Evolutionary conservation across 2,888 invertebrate species (phyloP).

Genomic region (Drosophila melanosoma): DNA sequence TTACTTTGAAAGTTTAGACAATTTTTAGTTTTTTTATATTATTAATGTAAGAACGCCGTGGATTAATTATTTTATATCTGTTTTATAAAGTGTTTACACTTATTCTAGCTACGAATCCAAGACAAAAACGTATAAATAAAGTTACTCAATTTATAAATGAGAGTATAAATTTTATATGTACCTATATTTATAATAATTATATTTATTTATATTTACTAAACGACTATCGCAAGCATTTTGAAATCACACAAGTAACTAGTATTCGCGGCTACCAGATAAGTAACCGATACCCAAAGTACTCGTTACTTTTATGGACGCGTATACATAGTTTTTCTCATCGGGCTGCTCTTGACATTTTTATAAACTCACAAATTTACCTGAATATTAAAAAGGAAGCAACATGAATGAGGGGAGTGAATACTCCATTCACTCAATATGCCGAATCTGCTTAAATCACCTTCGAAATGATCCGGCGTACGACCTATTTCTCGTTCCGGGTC

Average conservation of each 20-base stretch:
- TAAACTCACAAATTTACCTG: conserved; percentile 27
- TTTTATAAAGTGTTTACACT: neutral
- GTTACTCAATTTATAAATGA: neutral
- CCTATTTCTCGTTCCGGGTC: conserved; percentile 77
- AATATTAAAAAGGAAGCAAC: conserved; percentile 31
- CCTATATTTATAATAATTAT: too few species aligned
- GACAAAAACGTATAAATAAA: neutral
- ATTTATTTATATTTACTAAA: too few species aligned
- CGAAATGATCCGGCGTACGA: conserved; percentile 69
- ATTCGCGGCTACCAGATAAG: conserved; percentile 20
- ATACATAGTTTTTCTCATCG: conserved; percentile 62
- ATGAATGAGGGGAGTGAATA: conserved; percentile 62
- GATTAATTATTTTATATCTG: neutral
- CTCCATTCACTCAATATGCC: conserved; percentile 80
- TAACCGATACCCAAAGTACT: conserved; percentile 47
- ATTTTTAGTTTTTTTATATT: neutral
- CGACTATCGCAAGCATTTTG: conserved; percentile 9
- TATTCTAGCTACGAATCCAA: neutral
- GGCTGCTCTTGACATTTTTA: conserved; percentile 43
- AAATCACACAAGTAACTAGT: conserved; percentile 12
- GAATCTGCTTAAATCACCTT: conserved; percentile 78
- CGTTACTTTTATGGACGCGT: conserved; percentile 64
- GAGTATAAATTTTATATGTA: neutral
- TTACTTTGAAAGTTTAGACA: neutral
- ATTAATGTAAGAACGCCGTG: too few species aligned